Conservation (phyloP, 1,140 invertebrate species). For the Caerostris darwini region DNA sequence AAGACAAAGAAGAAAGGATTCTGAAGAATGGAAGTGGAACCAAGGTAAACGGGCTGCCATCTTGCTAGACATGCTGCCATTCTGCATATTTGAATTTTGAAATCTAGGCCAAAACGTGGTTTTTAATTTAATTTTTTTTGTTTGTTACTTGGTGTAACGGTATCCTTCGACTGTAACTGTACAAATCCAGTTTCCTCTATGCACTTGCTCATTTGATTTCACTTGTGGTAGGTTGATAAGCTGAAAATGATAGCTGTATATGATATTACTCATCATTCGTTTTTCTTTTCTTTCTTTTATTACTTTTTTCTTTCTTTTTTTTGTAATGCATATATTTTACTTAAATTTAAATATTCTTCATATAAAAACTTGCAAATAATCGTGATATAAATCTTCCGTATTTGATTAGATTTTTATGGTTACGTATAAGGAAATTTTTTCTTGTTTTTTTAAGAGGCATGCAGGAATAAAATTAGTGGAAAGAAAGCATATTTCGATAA, state of each 20-base stretch:
- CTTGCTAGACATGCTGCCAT: slow-evolving; percentile 41
- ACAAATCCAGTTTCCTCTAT: not conserved
- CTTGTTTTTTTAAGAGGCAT: no score
- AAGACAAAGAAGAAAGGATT: slow-evolving; percentile 58
- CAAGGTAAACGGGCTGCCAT: slow-evolving; percentile 65
- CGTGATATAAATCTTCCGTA: no score
- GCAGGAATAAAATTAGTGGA: no score
- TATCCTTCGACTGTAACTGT: not conserved
- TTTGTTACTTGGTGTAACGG: slow-evolving; percentile 15
- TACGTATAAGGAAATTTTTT: no score
- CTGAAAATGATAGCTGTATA: not conserved
- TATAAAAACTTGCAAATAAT: no score
- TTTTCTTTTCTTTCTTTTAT: not conserved
- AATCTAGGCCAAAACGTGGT: slow-evolving; percentile 67
- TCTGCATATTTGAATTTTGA: slow-evolving; percentile 52
- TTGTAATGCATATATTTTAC: no score
- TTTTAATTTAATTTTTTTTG: slow-evolving; percentile 59
- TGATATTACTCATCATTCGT: not conserved
- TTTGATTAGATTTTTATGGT: no score
- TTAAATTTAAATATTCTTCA: no score
- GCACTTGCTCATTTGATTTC: slow-evolving; percentile 3
- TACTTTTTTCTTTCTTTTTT: not conserved
- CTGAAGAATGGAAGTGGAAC: slow-evolving; percentile 55
- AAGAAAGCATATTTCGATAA: no score
- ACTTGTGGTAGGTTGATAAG: not conserved